phyloP scores from a whole-genome alignment of 2,113 vertebrate species.

The Dasyurus viverrinus region DNA sequence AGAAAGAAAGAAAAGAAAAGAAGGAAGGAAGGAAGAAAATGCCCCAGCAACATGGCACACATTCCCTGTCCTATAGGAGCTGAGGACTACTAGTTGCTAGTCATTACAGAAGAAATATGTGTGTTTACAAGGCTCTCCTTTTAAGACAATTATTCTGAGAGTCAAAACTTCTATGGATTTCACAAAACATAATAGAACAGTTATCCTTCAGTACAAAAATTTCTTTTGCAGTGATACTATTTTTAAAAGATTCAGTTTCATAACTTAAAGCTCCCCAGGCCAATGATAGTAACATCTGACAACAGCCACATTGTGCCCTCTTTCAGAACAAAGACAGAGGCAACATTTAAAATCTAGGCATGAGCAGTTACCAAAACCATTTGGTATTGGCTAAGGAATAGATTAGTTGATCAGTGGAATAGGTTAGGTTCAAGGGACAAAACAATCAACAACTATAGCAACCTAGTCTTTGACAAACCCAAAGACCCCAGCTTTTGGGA shows the following conservation, averaged over 20 bases:
- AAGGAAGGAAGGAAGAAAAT: too few relatives aligned
- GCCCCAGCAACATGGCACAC: not conserved
- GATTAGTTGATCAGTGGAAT: too few relatives aligned
- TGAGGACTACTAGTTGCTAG: not conserved
- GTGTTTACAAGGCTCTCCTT: not conserved
- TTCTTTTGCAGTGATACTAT: conserved; percentile 1
- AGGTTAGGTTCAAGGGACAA: too few relatives aligned
- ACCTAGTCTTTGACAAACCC: too few relatives aligned
- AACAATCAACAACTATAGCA: too few relatives aligned
- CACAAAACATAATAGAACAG: not conserved
- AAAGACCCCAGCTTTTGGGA: too few relatives aligned
- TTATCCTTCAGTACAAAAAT: not conserved
- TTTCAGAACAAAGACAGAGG: conserved; percentile 48
- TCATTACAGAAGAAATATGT: not conserved
- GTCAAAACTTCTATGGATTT: not conserved
- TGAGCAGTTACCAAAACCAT: too few relatives aligned
- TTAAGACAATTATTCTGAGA: not conserved
- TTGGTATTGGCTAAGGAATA: too few relatives aligned
- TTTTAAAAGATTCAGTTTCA: conserved; percentile 35
- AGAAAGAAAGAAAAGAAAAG: too few relatives aligned
- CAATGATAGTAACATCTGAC: not conserved
- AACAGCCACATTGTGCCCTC: conserved; percentile 52
- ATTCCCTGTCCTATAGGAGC: not conserved
- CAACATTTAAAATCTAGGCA: conserved; percentile 44
- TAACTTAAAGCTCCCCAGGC: conserved; percentile 35